These are phyloP conservation scores for Sebastes trivittatus DNA, from an alignment of 2,797 vertebrate genomes.

Conservation along the genomic window DNA sequence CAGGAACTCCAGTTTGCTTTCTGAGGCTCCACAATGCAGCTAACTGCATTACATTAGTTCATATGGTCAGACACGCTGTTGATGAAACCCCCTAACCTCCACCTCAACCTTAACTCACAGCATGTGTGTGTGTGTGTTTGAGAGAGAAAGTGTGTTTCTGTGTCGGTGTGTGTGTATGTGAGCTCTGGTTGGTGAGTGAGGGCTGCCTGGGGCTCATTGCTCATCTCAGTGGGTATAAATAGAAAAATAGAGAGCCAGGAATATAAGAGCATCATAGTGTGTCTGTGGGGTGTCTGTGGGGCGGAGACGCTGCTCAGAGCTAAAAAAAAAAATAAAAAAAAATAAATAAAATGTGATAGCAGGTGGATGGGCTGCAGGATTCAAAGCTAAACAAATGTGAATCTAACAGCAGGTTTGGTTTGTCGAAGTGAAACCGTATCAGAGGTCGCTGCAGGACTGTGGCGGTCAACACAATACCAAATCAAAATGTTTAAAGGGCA, in stretches of 20 bases:
- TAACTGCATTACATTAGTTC: conserved; percentile 61
- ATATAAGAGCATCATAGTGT: conserved; percentile 59
- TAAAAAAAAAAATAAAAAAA: neutral
- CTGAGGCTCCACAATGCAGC: conserved; percentile 37
- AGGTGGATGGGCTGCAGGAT: conserved; percentile 32
- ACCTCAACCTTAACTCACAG: conserved; percentile 47
- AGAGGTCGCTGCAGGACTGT: neutral
- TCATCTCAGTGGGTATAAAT: conserved; percentile 78
- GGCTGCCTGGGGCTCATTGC: conserved; percentile 70
- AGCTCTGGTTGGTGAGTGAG: conserved; percentile 50
- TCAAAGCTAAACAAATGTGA: conserved; percentile 35
- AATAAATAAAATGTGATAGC: conserved; percentile 29
- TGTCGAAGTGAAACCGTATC: neutral
- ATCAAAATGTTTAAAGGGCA: neutral
- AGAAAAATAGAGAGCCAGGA: conserved; percentile 69
- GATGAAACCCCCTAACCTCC: conserved; percentile 65
- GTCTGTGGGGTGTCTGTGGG: conserved; percentile 56
- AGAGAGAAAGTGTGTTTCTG: conserved; percentile 44
- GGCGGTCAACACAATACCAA: neutral
- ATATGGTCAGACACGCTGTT: conserved; percentile 56
- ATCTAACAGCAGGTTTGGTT: neutral
- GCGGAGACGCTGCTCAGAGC: conserved; percentile 37
- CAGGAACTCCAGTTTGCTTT: conserved; percentile 29
- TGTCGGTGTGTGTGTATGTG: conserved; percentile 33
- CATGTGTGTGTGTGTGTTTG: neutral